These are phyloP conservation scores for Mustela lutreola DNA, from an alignment of 2,113 vertebrate species.

Conservation along the genomic window DNA sequence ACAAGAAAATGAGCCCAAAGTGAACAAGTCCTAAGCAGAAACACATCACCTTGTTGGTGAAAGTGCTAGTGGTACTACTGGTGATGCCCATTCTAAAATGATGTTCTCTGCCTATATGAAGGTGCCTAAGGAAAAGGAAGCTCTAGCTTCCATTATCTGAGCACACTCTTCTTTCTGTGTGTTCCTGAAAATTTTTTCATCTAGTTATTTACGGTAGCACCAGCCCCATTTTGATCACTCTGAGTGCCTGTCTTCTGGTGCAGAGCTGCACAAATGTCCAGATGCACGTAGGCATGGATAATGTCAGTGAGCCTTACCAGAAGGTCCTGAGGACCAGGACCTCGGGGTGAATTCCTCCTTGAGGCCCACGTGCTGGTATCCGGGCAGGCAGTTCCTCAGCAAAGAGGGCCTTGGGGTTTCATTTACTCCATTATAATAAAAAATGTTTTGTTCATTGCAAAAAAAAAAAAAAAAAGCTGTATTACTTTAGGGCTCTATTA, in stretches of 20 bases:
- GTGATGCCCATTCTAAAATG: accelerated
- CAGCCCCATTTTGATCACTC: background rate
- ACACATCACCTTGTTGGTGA: background rate
- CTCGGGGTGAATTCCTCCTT: background rate
- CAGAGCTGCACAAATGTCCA: background rate
- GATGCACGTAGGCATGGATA: background rate
- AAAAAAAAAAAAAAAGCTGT: background rate
- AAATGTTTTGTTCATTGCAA: background rate
- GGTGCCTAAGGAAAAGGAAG: background rate
- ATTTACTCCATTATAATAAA: background rate
- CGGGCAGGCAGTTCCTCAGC: accelerated
- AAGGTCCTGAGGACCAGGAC: too few species aligned
- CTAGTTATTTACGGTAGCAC: background rate
- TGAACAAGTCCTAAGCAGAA: background rate
- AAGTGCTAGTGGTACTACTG: background rate
- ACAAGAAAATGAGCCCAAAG: background rate
- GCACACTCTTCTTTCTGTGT: background rate
- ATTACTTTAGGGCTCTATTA: background rate
- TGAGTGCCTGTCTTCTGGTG: background rate
- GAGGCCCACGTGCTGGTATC: background rate
- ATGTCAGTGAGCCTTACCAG: background rate
- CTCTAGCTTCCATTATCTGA: background rate
- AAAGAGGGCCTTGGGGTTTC: background rate
- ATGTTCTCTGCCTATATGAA: background rate
- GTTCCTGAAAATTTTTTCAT: background rate